Base-by-base conservation (phyloP, 2,113 vertebrate species). In the Syngnathus floridae region DNA sequence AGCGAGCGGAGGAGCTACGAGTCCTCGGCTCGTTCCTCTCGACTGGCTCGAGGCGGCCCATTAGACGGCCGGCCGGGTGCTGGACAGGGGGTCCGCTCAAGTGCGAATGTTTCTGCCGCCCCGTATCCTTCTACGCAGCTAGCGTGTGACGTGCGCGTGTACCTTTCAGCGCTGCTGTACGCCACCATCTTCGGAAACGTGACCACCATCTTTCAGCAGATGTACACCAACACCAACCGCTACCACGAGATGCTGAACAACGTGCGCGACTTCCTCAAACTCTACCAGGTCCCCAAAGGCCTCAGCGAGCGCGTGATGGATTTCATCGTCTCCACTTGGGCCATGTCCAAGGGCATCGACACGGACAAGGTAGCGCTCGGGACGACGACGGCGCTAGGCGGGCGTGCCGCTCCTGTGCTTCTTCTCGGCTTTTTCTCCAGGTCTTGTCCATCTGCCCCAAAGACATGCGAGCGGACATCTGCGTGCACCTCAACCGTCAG, bases 191-290 rank as follows among this genome's bases (percentile, higher is more conserved):
- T 98, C 90, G 97, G 97, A 87, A 99, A 99, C 0, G 97, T 99
- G 79, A 98, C 97, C 78, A 98, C 97, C 81, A 98, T 99, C 91
- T 98, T 99, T 90, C 97, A 99, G 90, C 97, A 99, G 90, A 99
- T 99, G 97, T 98, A 98, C 83, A 96, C 97, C 82, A 98, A 99
- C 91, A 98, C 96, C 73, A 99, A 99, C 85, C 93, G 96, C 63
- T 99, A 98, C 89, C 97, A 99, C 1, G 97, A 99, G 91, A 98
- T 99, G 94, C 90, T 96, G 77, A 99, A 99, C 90, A 99, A 98
- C 2, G 97, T 99, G 69, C 93, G 97, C 1, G 96, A 99, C 85
- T 99, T 98, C 85, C 90, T 99, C 67, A 96, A 98, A 79, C 92
- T 99, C 66, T 98, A 99, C 85, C 97, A 99, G 90, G 96, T 99